phyloP scores from a whole-genome alignment of 1,140 invertebrate genomes.

The Cataglyphis hispanica region DNA sequence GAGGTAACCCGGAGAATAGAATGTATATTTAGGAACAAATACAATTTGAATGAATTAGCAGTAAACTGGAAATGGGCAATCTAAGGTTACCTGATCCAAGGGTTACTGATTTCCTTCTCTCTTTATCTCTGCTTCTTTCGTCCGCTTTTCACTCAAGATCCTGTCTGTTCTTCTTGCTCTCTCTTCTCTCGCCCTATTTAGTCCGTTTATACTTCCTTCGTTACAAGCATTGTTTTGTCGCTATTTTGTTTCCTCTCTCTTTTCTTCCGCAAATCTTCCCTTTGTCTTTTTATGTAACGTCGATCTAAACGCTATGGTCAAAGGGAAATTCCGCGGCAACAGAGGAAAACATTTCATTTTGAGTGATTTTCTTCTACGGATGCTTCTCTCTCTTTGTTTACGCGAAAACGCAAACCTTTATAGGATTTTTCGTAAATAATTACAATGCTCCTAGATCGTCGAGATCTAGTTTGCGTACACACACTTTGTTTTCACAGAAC shows the following conservation, averaged over 20 bases:
- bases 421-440: slow-evolving; percentile 56
- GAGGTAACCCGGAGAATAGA: slow-evolving; percentile 68
- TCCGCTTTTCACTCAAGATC: slow-evolving; percentile 24
- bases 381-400: slow-evolving; percentile 19
- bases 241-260: not conserved
- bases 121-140: slow-evolving; percentile 25
- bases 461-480: slow-evolving; percentile 55
- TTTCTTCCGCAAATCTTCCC: slow-evolving; percentile 9
- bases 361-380: slow-evolving; percentile 60
- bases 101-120: slow-evolving; percentile 53
- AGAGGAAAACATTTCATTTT: slow-evolving; percentile 71
- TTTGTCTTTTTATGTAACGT: slow-evolving; percentile 30
- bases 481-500: not conserved
- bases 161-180: not conserved
- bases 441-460: slow-evolving; percentile 24
- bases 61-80: slow-evolving; percentile 82
- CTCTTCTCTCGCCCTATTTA: slow-evolving; percentile 14
- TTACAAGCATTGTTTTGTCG: not conserved
- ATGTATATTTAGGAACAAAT: slow-evolving; percentile 83
- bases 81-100: slow-evolving; percentile 72
- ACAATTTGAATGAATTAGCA: slow-evolving; percentile 86
- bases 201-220: not conserved
- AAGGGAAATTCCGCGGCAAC: slow-evolving; percentile 69
- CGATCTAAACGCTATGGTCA: slow-evolving; percentile 76
- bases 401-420: slow-evolving; percentile 2